Evolutionary conservation across 2,888 invertebrate species (phyloP), one percentile per base, ranked within the genome.

Genomic region (Cataglyphis albicans): DNA sequence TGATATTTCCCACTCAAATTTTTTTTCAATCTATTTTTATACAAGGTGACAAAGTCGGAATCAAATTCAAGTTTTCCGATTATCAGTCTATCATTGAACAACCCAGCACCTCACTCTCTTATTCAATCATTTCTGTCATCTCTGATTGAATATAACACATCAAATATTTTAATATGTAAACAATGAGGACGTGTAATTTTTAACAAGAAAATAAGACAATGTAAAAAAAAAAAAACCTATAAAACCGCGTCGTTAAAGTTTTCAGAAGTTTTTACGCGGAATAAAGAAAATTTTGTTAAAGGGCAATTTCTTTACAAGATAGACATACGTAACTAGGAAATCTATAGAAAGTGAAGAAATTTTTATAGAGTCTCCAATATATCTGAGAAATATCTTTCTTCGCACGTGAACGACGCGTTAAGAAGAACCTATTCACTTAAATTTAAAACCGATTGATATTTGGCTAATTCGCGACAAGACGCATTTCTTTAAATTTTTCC

Each of bases 361-460:
- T 44, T 12, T 68, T 70, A 70, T 21, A 29, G 55, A 67, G n/a
- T 44, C 32, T 38, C 41, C 57, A 57, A 52, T 52, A 65, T n/a
- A 38, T 52, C 25, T 25, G 12, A 65, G n/a, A 29, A 15, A 75
- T 64, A 64, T 29, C 44, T 9, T 61, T 44, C 41, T 41, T 74
- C 29, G 29, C 41, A 29, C 29, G n/a, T 21, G 6, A 44, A 75
- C n/a, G 25, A 75, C 18, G 25, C 38, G 38, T 67, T 63, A 55
- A 65, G 52, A 65, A 21, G 32, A 76, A 76, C 64, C 72, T 2
- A 15, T 52, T 35, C 41, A 35, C 67, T 74, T 76, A 82, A 82
- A 29, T 25, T 59, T 82, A 82, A 75, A 83, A 76, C 59, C 38
- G 72, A 76, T 82, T 82, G 64, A 72, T 65, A 72, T 52, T 84